These are phyloP conservation scores for Anodontia alba DNA, from an alignment of 2,888 invertebrate species.

Conservation along the genomic window DNA sequence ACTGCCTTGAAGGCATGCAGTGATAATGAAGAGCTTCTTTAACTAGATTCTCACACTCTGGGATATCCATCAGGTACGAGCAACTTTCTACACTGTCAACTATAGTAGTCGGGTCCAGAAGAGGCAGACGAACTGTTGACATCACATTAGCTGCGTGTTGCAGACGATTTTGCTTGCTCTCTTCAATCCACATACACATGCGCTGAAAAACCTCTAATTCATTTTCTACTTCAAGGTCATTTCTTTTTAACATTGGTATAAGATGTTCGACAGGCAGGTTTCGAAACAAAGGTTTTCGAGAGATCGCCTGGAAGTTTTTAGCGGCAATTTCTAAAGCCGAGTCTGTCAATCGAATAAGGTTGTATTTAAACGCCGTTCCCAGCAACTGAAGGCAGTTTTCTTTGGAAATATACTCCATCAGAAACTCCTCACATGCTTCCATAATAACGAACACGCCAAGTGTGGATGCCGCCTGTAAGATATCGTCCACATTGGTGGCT, in stretches of 20 bases:
- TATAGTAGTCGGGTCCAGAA: conserved; percentile 69
- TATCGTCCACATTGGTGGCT: conserved; percentile 65
- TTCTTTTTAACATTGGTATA: conserved; percentile 60
- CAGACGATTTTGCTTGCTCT: conserved; percentile 58
- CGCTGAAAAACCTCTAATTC: conserved; percentile 72
- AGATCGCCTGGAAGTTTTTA: conserved; percentile 63
- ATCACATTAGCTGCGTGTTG: conserved; percentile 64
- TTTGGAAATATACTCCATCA: conserved; percentile 58
- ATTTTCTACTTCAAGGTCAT: conserved; percentile 62
- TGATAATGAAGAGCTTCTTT: conserved; percentile 79
- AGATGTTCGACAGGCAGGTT: conserved; percentile 65
- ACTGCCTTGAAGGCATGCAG: conserved; percentile 75
- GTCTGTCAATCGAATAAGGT: conserved; percentile 57
- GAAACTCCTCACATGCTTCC: conserved; percentile 71
- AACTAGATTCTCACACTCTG: conserved; percentile 73
- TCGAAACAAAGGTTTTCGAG: conserved; percentile 61
- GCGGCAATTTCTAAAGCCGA: conserved; percentile 64
- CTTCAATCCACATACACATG: conserved; percentile 69
- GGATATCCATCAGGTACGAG: conserved; percentile 69
- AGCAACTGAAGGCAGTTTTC: conserved; percentile 72
- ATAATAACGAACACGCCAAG: conserved; percentile 68
- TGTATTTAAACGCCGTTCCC: conserved; percentile 64
- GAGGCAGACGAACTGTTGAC: conserved; percentile 70
- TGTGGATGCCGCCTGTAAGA: conserved; percentile 62
- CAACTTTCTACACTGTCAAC: conserved; percentile 76